A percentile compares a stretch with the other conserved stretches of the same genome.
Evolutionary conservation across 2,113 vertebrate species (phyloP).

Genomic region (Rhegmatorhina hoffmannsi): DNA sequence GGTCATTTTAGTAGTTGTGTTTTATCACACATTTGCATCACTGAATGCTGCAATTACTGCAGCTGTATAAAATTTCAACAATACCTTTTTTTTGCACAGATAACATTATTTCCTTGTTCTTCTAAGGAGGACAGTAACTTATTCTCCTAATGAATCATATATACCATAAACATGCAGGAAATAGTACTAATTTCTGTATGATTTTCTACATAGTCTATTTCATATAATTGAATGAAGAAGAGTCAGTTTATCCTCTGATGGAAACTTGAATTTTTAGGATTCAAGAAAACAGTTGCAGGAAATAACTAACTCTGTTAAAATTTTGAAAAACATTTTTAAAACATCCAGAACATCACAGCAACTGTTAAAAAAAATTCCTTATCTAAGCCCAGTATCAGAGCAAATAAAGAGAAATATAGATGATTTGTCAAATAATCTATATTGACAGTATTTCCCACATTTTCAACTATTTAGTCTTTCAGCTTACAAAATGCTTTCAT

Average conservation of each 20-base stretch:
- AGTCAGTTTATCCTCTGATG: neutral
- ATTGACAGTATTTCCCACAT: neutral
- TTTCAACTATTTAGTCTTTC: neutral
- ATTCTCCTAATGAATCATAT: neutral
- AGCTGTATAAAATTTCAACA: neutral
- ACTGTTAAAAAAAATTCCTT: neutral
- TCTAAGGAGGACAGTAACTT: neutral
- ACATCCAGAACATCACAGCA: neutral
- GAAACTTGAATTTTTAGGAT: neutral
- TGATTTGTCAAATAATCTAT: neutral
- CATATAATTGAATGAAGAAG: neutral
- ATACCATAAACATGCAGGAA: neutral
- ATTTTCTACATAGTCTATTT: neutral
- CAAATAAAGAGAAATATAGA: neutral
- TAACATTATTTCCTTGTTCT: neutral
- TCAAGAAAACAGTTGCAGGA: neutral
- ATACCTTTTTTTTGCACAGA: neutral
- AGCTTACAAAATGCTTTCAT: neutral
- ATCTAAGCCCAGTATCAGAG: neutral
- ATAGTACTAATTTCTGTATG: neutral
- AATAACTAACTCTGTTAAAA: neutral
- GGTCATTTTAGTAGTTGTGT: neutral
- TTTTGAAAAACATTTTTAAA: neutral
- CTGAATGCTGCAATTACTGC: neutral
- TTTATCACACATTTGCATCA: neutral